Evolutionary conservation across 2,797 vertebrate species (phyloP).

Genomic region (Lepidocolaptes lacrymiger): DNA sequence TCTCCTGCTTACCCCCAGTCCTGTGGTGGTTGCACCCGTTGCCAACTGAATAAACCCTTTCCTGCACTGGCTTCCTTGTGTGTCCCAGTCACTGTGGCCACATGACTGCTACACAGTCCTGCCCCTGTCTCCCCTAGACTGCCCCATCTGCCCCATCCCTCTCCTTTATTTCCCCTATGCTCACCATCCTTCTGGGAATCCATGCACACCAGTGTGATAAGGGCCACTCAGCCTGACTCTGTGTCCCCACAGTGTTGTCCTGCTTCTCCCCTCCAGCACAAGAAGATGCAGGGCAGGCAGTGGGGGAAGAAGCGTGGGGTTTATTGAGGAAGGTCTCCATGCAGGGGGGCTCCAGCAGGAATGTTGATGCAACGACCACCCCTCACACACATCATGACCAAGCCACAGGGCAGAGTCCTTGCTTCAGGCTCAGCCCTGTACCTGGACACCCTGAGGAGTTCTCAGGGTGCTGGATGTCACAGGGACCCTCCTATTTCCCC

Average conservation of each 20-base stretch:
- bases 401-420: neutral
- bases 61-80: neutral
- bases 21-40: accelerated
- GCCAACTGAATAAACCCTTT: constrained; percentile 23
- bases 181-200: neutral
- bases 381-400: accelerated
- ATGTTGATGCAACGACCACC: accelerated
- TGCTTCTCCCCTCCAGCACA: accelerated
- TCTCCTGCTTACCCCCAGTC: neutral
- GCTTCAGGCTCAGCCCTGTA: neutral
- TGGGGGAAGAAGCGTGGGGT: neutral
- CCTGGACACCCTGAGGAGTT: neutral
- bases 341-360: neutral
- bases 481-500: neutral
- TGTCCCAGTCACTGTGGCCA: neutral
- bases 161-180: neutral
- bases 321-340: constrained; percentile 49
- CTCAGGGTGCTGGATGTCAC: neutral
- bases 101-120: neutral
- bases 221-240: neutral
- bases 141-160: no score
- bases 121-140: no score
- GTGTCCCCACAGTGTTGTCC: accelerated
- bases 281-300: neutral
- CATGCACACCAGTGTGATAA: neutral